Base-by-base conservation (phyloP, 2,797 vertebrate genomes). In the Alauda arvensis region DNA sequence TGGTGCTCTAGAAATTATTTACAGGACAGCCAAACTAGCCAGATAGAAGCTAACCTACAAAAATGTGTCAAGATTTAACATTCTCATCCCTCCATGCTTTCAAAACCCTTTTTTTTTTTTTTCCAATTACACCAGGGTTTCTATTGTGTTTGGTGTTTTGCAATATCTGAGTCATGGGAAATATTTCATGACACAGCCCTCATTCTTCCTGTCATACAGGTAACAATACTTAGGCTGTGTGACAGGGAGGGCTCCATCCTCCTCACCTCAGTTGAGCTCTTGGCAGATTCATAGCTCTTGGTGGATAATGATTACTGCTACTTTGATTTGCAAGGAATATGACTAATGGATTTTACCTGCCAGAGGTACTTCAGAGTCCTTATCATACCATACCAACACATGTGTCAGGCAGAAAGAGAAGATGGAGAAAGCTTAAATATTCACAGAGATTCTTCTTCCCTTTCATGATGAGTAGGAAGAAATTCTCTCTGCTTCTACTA, bases 401-500 rank as follows among this genome's bases (percentile, higher is more conserved):
- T 3, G 34, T 31, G 8, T 76, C 25, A 91, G 77, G 86, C 48
- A 84, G 83, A 81, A 87, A 65, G 65, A 84, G 24, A 89, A 77
- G 55, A 85, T 43, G 45, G 31, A 89, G 52, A 92, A 80, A 87
- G 9, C 34, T 77, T 87, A 87, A 85, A 78, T 48, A 57, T 69
- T 89, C 61, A 46, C 11, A 49, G 52, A 75, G 42, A 85, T 81
- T 65, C 51, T 56, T 83, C 42, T 69, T 84, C 40, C 74, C 79
- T 71, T 67, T 49, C 3, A 3, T 68, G 28, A 48, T 18, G 59
- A 85, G 29, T 59, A 71, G 48, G 67, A 90, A 46, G 45, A 83
- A 68, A 24, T 42, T 46, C n/a, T 75, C 84, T 83, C 74, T 80
- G 72, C 25, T 57, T 78, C 49, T 77, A 79, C 96, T 97, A 94